phyloP scores from a whole-genome alignment of 92 coral and sea anemone species.

The Diadumene lineata region DNA sequence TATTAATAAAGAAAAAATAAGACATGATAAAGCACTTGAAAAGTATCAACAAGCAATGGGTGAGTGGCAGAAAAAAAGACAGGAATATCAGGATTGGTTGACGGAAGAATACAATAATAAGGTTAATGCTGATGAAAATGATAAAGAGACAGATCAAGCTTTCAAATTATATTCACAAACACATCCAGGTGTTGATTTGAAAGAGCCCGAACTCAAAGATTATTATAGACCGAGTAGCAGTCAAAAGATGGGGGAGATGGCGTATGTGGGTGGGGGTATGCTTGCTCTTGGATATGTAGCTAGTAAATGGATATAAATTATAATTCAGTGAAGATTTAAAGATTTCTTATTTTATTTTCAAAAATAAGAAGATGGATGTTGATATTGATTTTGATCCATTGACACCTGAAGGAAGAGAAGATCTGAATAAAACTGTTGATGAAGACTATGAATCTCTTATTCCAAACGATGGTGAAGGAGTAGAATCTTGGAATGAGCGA shows the following conservation, averaged over 20 bases:
- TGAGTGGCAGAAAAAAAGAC: slow-evolving; percentile 45
- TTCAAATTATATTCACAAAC: slow-evolving; percentile 39
- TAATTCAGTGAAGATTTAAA: not conserved
- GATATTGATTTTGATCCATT: not conserved
- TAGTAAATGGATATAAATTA: slow-evolving; percentile 9
- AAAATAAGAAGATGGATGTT: not conserved
- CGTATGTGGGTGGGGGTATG: slow-evolving; percentile 47
- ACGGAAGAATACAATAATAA: slow-evolving; percentile 8
- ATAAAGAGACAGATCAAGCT: slow-evolving; percentile 41
- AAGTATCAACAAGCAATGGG: slow-evolving; percentile 54
- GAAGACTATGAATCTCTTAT: not conserved
- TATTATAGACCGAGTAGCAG: slow-evolving; percentile 38
- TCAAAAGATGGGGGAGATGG: slow-evolving; percentile 49
- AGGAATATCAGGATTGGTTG: slow-evolving; percentile 39
- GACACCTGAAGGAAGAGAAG: not conserved
- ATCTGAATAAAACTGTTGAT: no score
- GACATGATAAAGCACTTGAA: slow-evolving; percentile 64
- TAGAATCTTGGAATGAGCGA: not conserved
- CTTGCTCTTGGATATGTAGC: slow-evolving; percentile 23
- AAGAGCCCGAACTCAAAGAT: slow-evolving; percentile 28
- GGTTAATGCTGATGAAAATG: slow-evolving; percentile 27
- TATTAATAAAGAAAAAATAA: slow-evolving; percentile 26
- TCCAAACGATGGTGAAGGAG: not conserved
- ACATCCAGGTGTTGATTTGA: slow-evolving; percentile 34
- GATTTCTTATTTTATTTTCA: not conserved